Percentiles rank a stretch among this genome's conserved stretches.
Evolutionary conservation across 2,113 vertebrate genomes (phyloP).

Genomic region (Pseudonaja textilis): DNA sequence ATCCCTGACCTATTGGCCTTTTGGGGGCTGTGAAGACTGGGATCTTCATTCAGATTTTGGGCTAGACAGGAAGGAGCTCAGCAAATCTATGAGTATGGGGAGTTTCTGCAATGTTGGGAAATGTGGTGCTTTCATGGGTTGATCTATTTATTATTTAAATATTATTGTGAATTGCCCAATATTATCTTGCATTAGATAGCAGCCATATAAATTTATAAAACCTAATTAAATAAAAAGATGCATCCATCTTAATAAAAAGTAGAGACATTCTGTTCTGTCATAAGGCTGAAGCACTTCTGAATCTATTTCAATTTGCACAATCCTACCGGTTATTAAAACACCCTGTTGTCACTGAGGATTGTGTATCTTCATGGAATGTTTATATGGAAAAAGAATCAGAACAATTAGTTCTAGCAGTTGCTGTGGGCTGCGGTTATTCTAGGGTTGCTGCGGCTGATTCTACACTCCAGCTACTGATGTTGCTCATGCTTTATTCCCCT

Average conservation of each 20-base stretch:
- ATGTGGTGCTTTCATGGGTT: neutral
- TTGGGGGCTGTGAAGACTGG: neutral
- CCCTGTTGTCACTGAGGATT: neutral
- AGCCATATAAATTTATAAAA: neutral
- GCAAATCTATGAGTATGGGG: neutral
- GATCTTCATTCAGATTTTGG: neutral
- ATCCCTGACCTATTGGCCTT: neutral
- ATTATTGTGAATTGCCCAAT: neutral
- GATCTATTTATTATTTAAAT: neutral
- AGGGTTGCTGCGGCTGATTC: conserved; percentile 9
- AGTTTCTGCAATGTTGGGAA: neutral
- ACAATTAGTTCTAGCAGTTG: conserved; percentile 30
- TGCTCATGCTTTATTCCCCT: conserved; percentile 9
- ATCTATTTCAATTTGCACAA: neutral
- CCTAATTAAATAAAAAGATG: neutral
- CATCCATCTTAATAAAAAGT: neutral
- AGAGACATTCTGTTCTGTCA: neutral
- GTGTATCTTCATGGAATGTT: neutral
- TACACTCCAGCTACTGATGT: neutral
- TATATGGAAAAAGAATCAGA: conserved; percentile 23
- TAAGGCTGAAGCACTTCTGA: neutral
- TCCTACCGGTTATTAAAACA: neutral
- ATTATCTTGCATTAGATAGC: neutral
- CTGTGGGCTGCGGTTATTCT: neutral
- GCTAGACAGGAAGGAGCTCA: neutral